Base-by-base conservation (phyloP, 2,888 invertebrate genomes). In the Sepioteuthis lessoniana region DNA sequence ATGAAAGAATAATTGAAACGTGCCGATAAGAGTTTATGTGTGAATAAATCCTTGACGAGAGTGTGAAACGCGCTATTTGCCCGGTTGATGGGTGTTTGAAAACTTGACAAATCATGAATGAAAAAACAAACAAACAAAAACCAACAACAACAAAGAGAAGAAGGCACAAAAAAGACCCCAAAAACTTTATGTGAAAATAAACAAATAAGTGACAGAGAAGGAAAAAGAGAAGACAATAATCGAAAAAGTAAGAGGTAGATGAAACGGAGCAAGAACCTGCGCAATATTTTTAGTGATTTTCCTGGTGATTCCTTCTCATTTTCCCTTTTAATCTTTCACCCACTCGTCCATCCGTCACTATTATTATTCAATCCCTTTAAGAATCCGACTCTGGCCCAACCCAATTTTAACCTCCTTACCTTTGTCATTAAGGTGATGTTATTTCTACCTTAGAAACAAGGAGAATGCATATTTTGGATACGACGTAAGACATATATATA, bases 281-380 rank as follows among this genome's bases (percentile, higher is more conserved):
- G n/a, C 76, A 76, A 76, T 76, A 76, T 76, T n/a, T n/a, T 76
- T 76, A n/a, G 76, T 76, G 10, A 76, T n/a, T 76, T 76, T 76
- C 76, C 76, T n/a, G 76, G 76, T 76, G n/a, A 76, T 76, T 76
- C 10, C 76, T 76, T 25, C 76, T 76, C n/a, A n/a, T 76, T 35
- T 35, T 76, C 76, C n/a, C n/a, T 55, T 55, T 55, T 55, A 28
- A 55, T 55, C 25, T 16, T 76, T 76, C 76, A 76, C 76, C 76
- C n/a, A n/a, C 13, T 76, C 76, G 76, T 76, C 76, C 76, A 76
- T 76, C 76, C 13, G n/a, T 25, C n/a, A 35, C n/a, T 76, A 76
- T 76, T 76, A 76, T 76, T 76, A 76, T 76, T 76, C n/a, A n/a
- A n/a, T n/a, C n/a, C n/a, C 76, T 35, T 76, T n/a, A n/a, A n/a